Base-by-base conservation (phyloP, 1,140 invertebrate genomes). In the Nilaparvata lugens region DNA sequence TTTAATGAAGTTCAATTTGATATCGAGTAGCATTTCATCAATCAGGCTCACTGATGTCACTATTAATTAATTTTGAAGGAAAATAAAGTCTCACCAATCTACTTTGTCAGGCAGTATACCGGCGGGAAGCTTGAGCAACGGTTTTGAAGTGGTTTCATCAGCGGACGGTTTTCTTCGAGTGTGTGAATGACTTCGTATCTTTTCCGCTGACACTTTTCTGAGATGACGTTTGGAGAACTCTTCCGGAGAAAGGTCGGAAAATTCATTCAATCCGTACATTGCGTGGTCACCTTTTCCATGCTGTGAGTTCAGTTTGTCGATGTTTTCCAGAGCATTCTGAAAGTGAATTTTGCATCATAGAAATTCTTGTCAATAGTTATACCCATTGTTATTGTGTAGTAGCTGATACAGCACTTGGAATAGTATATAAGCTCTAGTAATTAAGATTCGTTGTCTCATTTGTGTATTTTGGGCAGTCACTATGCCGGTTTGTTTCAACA, bases 211-310 rank as follows among this genome's bases (percentile, higher is more conserved):
- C 51, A 25, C 69, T 14, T 71, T 63, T 24, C 71, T 67, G 1
- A 87, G 70, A 63, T 81, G 72, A 40, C 76, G 66, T 16, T 76
- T 65, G 61, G 77, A 55, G 67, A 90, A 91, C 75, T 91, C 88
- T 24, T 81, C 73, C 62, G 81, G 79, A 14, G 82, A 84, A 70
- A 91, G 74, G 70, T 92, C 88, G 5, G 89, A 87, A 65, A 83
- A 86, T 66, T 81, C 73, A 2, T 87, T 92, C 1, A 87, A 65
- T 6, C 89, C 89, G 74, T 85, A 91, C 23, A 76, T 68, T 0
- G 86, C 85, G 67, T 79, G 76, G n/a, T 75, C 70, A 77, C 70
- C 18, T 77, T 75, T 2, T 70, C 76, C 25, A 19, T 81, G 73
- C 52, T 76, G 69, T 51, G 70, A 67, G 65, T 90, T 89, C 57